Conservation (phyloP, 2,888 invertebrate species). For the Chironomus tentans region DNA sequence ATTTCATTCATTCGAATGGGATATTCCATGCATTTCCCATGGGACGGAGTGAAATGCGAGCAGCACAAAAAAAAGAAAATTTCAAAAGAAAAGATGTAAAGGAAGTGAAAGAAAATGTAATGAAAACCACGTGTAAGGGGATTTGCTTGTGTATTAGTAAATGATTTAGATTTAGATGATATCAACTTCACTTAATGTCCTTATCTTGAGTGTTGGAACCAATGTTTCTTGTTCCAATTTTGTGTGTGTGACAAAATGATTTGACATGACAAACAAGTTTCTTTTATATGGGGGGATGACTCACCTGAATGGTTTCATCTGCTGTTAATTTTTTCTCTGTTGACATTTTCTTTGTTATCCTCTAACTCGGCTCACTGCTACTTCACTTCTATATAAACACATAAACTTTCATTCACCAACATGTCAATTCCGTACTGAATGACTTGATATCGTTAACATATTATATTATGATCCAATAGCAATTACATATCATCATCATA, state of each 20-base stretch:
- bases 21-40: not conserved
- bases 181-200: too few relatives aligned
- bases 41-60: not conserved
- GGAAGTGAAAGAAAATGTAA: not conserved
- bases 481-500: constrained; percentile 5
- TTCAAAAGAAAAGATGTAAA: not conserved
- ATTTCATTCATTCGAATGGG: not conserved
- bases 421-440: not conserved
- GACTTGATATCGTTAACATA: not conserved
- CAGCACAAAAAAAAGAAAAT: not conserved
- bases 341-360: constrained; percentile 1
- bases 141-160: too few relatives aligned
- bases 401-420: too few relatives aligned
- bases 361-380: not conserved
- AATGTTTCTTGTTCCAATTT: too few relatives aligned
- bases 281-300: constrained; percentile 29
- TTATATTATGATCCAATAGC: not conserved
- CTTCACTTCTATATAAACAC: not conserved
- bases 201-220: too few relatives aligned
- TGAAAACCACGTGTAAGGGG: not conserved
- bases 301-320: constrained; percentile 44
- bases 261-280: not conserved
- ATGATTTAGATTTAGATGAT: too few relatives aligned
- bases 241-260: too few relatives aligned
- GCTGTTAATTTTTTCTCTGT: constrained; percentile 38